phyloP scores from a whole-genome alignment of 2,888 invertebrate genomes.

The Argynnis bischoffii region DNA sequence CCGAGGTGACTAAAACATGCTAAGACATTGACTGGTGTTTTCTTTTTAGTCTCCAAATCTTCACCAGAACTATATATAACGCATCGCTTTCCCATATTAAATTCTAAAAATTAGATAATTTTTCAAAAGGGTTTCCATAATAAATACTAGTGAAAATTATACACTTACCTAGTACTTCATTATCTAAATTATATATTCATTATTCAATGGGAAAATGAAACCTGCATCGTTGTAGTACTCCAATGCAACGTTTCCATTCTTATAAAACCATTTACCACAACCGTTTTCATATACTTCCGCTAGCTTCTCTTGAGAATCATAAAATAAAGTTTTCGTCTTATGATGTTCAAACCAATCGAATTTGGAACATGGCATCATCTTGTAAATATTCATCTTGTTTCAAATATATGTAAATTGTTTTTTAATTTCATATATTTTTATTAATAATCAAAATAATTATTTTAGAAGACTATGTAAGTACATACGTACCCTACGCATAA shows the following conservation, averaged over 20 bases:
- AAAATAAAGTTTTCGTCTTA: constrained; percentile 44
- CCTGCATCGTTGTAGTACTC: constrained; percentile 54
- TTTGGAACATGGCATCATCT: constrained; percentile 52
- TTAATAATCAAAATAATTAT: no score
- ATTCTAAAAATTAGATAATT: constrained; percentile 42
- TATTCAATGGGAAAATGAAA: constrained; percentile 28
- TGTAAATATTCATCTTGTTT: constrained; percentile 59
- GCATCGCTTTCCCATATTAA: constrained; percentile 45
- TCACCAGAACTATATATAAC: constrained; percentile 53
- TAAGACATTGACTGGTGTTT: constrained; percentile 44
- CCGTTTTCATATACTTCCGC: constrained; percentile 52
- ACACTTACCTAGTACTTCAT: neutral
- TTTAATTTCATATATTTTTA: no score
- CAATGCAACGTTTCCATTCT: constrained; percentile 56
- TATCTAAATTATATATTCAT: neutral
- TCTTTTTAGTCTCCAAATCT: constrained; percentile 35
- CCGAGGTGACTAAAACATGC: constrained; percentile 59
- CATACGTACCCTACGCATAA: constrained; percentile 54
- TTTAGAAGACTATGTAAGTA: neutral
- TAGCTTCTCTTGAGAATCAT: constrained; percentile 53
- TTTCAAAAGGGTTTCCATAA: neutral
- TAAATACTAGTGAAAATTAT: no score
- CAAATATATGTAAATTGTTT: neutral
- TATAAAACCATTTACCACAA: constrained; percentile 57
- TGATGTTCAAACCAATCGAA: constrained; percentile 57